These are phyloP conservation scores for Drosophila subobscura DNA, from an alignment of 1,140 invertebrate species.

Conservation along the genomic window DNA sequence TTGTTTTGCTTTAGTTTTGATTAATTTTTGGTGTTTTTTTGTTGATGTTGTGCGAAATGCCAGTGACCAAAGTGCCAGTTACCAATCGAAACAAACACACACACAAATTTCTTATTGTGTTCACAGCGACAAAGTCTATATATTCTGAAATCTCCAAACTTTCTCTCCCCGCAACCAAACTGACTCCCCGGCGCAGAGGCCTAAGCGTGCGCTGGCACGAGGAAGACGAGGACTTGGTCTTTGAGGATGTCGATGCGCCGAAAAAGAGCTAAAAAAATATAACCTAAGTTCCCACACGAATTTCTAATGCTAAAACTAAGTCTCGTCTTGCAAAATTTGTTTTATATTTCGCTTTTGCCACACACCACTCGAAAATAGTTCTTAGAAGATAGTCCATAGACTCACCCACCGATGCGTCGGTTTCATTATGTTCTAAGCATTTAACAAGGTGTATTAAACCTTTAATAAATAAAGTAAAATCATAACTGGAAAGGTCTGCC, in stretches of 20 bases:
- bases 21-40: conserved; percentile 51
- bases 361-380: conserved; percentile 29
- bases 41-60: conserved; percentile 42
- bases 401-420: not conserved
- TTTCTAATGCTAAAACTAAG: no score
- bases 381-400: conserved; percentile 37
- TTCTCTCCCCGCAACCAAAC: conserved; percentile 60
- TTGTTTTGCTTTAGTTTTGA: conserved; percentile 17
- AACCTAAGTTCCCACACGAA: not conserved
- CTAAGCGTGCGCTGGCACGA: conserved; percentile 67
- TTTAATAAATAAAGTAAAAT: conserved; percentile 32
- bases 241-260: conserved; percentile 75
- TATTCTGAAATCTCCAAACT: conserved; percentile 66
- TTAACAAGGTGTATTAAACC: conserved; percentile 16
- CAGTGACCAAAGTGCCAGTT: conserved; percentile 66
- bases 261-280: not conserved
- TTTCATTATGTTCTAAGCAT: conserved; percentile 35
- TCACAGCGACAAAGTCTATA: conserved; percentile 80
- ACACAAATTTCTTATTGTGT: conserved; percentile 64
- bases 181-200: conserved; percentile 17
- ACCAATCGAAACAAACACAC: conserved; percentile 70
- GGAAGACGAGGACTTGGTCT: conserved; percentile 69
- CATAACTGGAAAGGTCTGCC: no score
- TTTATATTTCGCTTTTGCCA: conserved; percentile 52
- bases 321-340: conserved; percentile 31